Base-by-base conservation (phyloP, 2,888 invertebrate species). In the Phania funesta region DNA sequence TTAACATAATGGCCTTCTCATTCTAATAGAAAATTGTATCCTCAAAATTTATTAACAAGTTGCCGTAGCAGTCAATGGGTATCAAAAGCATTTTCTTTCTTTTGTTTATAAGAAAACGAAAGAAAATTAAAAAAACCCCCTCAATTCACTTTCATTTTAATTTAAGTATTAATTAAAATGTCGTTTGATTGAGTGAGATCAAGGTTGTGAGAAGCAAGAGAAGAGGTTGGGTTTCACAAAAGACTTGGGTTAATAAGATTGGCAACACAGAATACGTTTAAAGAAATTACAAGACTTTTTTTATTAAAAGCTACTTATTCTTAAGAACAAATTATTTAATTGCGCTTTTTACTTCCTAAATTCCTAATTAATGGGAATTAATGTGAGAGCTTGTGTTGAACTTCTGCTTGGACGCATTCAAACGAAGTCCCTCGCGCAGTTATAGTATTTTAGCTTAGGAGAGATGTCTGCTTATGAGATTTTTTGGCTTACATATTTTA, bases 111-210 rank as follows among this genome's bases (percentile, higher is more conserved):
- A 16, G 5, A 24, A 58, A 35, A 70, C n/a, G 16, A 46, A 22
- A 48, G 35, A 71, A 48, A 48, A 41, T 24, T 18, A 52, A 35
- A 26, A 54, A 24, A 38, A 38, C 11, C 35, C 20, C 16, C n/a
- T n/a, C 44, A 44, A 54, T 46, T 46, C 5, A 24, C 35, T 75
- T 74, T 75, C 64, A 56, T 50, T 68, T 44, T 64, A 35, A 50
- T 54, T 74, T 62, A 48, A 38, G 29, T 75, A 56, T 70, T 75
- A 80, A 75, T 80, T 80, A 70, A 70, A 75, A 56, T 75, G 70
- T 64, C 29, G 56, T 50, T 64, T 75, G 26, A 58, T 41, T 26
- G 38, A 75, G 48, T 26, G n/a, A 26, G 38, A 46, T 35, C 38
- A 54, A 26, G 35, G n/a, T n/a, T 22, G 46, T 32, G 13, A n/a